These are phyloP conservation scores for Zosterops lateralis DNA, from an alignment of 2,113 vertebrate genomes.

Conservation along the genomic window DNA sequence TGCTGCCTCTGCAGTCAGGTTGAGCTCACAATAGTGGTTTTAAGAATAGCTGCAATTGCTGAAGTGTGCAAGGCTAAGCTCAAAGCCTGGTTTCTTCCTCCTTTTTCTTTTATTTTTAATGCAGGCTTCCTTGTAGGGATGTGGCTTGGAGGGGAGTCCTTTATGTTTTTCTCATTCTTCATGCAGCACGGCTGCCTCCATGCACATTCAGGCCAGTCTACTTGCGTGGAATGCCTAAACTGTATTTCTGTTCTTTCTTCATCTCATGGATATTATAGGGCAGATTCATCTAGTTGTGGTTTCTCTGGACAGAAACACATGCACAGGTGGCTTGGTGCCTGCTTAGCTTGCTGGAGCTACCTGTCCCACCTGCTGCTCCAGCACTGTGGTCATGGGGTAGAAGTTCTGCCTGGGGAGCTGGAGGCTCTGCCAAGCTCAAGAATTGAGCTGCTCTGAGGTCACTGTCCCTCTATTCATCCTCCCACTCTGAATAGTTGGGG, in stretches of 20 bases:
- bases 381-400: fast-evolving
- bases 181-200: fast-evolving
- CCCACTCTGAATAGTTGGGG: neutral
- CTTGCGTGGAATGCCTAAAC: neutral
- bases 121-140: neutral
- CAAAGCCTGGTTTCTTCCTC: neutral
- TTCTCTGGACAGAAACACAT: neutral
- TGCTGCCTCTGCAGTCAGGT: neutral
- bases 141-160: neutral
- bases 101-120: neutral
- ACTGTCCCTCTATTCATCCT: neutral
- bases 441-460: neutral
- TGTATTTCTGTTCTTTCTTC: neutral
- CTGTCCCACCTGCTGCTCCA: neutral
- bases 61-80: neutral
- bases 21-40: neutral
- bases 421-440: neutral
- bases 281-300: neutral
- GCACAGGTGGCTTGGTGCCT: neutral
- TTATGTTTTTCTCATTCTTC: neutral
- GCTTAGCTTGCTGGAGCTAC: neutral
- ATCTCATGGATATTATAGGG: neutral
- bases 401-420: neutral
- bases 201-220: neutral
- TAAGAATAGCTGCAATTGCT: neutral